Evolutionary conservation across 2,113 vertebrate genomes (phyloP).

Genomic region (Numenius arquata): DNA sequence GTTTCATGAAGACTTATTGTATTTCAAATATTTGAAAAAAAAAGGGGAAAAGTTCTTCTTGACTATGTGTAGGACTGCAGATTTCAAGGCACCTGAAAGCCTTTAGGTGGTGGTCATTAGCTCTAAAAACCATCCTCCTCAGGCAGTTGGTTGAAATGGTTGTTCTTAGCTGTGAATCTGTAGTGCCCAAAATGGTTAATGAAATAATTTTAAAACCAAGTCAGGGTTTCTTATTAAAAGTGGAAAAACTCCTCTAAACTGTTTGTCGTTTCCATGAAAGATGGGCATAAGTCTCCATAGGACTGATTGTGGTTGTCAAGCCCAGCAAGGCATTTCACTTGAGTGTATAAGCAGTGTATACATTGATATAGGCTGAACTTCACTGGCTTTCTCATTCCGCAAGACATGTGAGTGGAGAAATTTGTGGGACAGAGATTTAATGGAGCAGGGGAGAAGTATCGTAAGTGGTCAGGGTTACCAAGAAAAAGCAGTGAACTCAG

Average conservation of each 20-base stretch:
- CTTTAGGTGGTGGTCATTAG: not conserved
- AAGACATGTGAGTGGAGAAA: not conserved
- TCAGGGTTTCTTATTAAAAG: not conserved
- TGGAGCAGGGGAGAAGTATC: not conserved
- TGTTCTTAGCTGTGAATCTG: not conserved
- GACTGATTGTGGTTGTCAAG: not conserved
- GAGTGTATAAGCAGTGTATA: accelerated
- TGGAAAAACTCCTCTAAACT: not conserved
- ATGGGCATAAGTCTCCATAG: not conserved
- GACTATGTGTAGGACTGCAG: not conserved
- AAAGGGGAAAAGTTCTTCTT: not conserved
- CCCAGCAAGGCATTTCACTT: not conserved
- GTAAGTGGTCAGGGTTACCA: not conserved
- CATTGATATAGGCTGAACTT: not conserved
- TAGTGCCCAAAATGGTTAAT: not conserved
- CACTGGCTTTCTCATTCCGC: not conserved
- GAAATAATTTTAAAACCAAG: not conserved
- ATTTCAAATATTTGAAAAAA: not conserved
- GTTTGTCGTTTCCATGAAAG: not conserved
- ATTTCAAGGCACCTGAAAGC: not conserved
- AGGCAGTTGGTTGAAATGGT: not conserved
- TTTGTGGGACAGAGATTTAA: not conserved
- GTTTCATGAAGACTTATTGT: not conserved
- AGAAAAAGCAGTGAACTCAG: not conserved
- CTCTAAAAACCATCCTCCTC: not conserved